Evolutionary conservation across 2,113 vertebrate species (phyloP), one percentile per base, ranked within the genome.

Genomic region (Apteryx owenii): DNA sequence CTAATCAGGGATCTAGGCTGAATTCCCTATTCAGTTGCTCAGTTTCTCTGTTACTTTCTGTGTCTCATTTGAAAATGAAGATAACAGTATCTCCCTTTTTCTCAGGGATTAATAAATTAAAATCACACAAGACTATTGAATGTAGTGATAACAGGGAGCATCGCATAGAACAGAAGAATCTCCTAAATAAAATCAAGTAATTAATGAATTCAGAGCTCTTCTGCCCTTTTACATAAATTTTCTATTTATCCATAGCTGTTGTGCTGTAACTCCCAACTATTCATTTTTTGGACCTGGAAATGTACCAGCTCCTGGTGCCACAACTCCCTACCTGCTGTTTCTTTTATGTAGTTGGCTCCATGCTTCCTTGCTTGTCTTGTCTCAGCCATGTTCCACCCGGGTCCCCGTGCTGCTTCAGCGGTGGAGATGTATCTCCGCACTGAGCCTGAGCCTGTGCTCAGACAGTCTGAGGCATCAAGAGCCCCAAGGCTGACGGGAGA

Each of bases 261-360:
- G 42, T 65, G 65, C 28, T 61, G 3, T 58, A 46, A 73, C 48
- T 92, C 50, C 29, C 58, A 88, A 31, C 17, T 53, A 13, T 13
- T 85, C 22, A 21, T 44, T 64, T 69, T 42, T 81, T 54, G 5
- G 36, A 66, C 10, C 7, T 48, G 38, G 31, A 88, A 51, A 68
- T 5, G 9, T 33, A 81, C 36, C 60, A 75, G 60, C 50, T 66
- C 33, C 62, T 78, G 83, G 65, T 25, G 29, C 18, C 73, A 58
- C 53, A 56, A 8, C 1, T 4, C 69, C 81, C 21, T 95, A 95
- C 95, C 96, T 97, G 88, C 56, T 89, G 72, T 42, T 56, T 86
- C 65, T 84, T 88, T 51, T 42, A 64, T 64, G 72, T 25, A 64
- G 69, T 14, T 90, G 76, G 40, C 53, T 89, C 33, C 86, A 50